phyloP scores from a whole-genome alignment of 2,888 invertebrate species.

The Lacanobia oleracea region DNA sequence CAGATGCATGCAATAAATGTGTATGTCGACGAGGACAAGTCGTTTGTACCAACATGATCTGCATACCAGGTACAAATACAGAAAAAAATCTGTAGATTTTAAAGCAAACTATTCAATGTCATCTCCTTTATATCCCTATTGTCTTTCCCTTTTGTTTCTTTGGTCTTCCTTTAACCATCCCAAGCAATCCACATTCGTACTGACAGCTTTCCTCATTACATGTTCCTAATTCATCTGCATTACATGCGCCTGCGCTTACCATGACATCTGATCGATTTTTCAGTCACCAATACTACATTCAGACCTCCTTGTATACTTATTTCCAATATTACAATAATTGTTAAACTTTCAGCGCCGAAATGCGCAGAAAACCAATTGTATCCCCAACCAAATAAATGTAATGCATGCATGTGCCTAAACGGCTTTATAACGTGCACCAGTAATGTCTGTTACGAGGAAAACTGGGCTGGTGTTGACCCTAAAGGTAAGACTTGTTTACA shows the following conservation, averaged over 20 bases:
- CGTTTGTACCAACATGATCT: slow-evolving; percentile 16
- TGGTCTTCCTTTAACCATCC: not conserved
- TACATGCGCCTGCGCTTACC: no score
- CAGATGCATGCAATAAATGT: slow-evolving; percentile 39
- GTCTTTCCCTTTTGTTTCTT: not conserved
- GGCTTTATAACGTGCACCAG: slow-evolving; percentile 22
- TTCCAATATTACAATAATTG: not conserved
- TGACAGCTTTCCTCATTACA: not conserved
- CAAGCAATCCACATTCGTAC: not conserved
- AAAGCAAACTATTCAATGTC: no score
- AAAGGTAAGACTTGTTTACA: no score
- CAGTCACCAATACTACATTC: not conserved
- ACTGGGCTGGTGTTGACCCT: not conserved
- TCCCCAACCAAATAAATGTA: slow-evolving; percentile 33
- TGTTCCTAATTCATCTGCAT: not conserved
- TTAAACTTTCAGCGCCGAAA: slow-evolving; percentile 15
- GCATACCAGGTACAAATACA: slow-evolving; percentile 40
- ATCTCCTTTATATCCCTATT: not conserved
- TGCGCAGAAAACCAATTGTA: slow-evolving; percentile 12
- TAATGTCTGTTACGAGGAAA: slow-evolving; percentile 11
- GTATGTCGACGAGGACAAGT: slow-evolving; percentile 24
- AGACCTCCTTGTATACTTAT: not conserved
- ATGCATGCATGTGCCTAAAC: slow-evolving; percentile 16
- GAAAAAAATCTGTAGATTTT: not conserved
- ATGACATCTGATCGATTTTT: not conserved